phyloP scores from a whole-genome alignment of 2,888 invertebrate genomes.

The Phlogophora meticulosa region DNA sequence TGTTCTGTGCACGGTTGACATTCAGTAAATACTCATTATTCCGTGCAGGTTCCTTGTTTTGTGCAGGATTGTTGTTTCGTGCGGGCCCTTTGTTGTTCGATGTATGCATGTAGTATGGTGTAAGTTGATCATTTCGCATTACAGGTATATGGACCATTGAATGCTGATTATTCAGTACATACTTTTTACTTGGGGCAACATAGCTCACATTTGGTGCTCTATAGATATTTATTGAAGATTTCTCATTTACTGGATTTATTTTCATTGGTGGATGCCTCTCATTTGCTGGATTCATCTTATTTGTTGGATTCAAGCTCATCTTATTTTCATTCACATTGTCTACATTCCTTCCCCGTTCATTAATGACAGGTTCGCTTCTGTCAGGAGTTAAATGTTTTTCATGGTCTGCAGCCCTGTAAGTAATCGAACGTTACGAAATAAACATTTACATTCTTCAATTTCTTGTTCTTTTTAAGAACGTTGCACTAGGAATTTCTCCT shows the following conservation, averaged over 20 bases:
- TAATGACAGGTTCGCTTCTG: not conserved
- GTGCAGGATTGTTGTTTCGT: not conserved
- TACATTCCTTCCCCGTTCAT: not conserved
- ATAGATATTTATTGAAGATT: not conserved
- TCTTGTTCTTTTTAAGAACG: too few species aligned
- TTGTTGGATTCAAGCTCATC: not conserved
- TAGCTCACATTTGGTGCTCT: not conserved
- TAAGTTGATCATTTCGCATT: not conserved
- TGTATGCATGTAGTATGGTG: not conserved
- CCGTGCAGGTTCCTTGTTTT: not conserved
- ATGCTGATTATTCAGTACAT: not conserved
- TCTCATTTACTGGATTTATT: not conserved
- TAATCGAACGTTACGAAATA: too few species aligned
- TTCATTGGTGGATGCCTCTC: not conserved
- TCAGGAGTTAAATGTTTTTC: slow-evolving; percentile 5
- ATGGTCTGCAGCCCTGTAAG: slow-evolving; percentile 45
- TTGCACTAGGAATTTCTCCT: too few species aligned
- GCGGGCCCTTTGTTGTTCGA: not conserved
- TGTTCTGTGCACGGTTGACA: too few species aligned
- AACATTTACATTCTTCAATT: too few species aligned
- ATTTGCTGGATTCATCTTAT: not conserved
- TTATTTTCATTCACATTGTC: not conserved
- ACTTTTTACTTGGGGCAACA: not conserved
- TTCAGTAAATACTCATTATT: not conserved
- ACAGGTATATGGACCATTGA: not conserved